Evolutionary conservation across 2,888 invertebrate species (phyloP).

Genomic region (Serripes groenlandicus): DNA sequence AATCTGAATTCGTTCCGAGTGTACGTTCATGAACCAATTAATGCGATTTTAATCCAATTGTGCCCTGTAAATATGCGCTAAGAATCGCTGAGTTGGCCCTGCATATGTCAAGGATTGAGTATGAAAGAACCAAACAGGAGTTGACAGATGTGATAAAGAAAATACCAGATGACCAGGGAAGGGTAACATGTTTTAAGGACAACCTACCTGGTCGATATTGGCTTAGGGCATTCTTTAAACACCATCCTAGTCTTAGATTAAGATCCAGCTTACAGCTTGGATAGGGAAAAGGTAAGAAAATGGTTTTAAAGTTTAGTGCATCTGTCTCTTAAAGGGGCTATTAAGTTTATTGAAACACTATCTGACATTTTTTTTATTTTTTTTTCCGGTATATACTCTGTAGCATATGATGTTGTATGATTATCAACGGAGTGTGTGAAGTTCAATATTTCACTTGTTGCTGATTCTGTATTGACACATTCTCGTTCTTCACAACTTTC

Average conservation of each 20-base stretch:
- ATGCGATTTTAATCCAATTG: no score
- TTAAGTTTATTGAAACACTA: no score
- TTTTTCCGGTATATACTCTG: no score
- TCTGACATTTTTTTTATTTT: no score
- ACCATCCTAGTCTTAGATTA: conserved; percentile 21
- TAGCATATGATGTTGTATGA: no score
- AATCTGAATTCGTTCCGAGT: no score
- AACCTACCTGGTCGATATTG: conserved; percentile 8
- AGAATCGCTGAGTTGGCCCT: conserved; percentile 1
- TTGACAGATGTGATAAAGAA: neutral
- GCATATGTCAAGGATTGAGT: conserved; percentile 9
- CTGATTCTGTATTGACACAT: no score
- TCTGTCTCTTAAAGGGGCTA: no score
- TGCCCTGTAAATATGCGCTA: neutral
- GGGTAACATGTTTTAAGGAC: neutral
- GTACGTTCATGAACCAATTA: no score
- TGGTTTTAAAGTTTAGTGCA: conserved; percentile 43
- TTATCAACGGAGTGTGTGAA: no score
- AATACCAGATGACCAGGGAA: conserved; percentile 10
- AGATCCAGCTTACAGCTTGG: conserved; percentile 40
- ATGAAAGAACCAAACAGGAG: neutral
- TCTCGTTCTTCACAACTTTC: no score
- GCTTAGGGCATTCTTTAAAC: conserved; percentile 3
- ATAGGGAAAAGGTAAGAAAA: conserved; percentile 22
- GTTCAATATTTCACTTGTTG: no score